Evolutionary conservation across 92 coral and sea anemone genomes (phyloP).

Genomic region (Virgularia gustaviana): DNA sequence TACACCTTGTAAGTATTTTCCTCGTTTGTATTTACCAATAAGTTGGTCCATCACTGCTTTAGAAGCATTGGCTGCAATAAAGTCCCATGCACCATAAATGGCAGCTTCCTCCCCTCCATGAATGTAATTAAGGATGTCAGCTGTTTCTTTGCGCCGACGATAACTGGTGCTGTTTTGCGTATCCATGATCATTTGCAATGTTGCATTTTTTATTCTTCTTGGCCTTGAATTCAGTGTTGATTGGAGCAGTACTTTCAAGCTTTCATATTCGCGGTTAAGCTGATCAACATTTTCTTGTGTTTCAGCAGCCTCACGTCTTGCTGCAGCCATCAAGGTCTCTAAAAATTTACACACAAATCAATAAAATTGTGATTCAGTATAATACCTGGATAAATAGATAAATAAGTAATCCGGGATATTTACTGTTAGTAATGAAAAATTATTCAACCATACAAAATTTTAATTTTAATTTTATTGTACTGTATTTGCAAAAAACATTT

Average conservation of each 20-base stretch:
- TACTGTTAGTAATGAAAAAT: too few relatives aligned
- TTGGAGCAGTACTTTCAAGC: slow-evolving; percentile 14
- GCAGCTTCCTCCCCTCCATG: slow-evolving; percentile 21
- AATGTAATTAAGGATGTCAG: neutral
- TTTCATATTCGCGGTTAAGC: slow-evolving; percentile 20
- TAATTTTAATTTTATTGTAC: too few relatives aligned
- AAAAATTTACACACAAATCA: too few relatives aligned
- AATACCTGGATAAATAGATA: too few relatives aligned
- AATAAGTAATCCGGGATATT: too few relatives aligned
- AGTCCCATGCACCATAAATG: slow-evolving; percentile 19
- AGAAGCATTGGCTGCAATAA: slow-evolving; percentile 10
- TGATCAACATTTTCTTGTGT: neutral
- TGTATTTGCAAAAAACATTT: too few relatives aligned
- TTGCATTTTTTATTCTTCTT: slow-evolving; percentile 20
- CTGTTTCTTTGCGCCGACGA: slow-evolving; percentile 7
- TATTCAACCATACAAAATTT: too few relatives aligned
- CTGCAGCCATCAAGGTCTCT: too few relatives aligned
- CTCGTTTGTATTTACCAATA: slow-evolving; percentile 12
- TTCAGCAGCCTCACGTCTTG: too few relatives aligned
- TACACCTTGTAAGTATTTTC: slow-evolving; percentile 20
- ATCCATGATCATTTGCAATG: slow-evolving; percentile 24
- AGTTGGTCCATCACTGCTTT: slow-evolving; percentile 16
- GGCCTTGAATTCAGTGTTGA: slow-evolving; percentile 34
- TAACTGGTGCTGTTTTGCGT: neutral
- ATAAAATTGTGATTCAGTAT: too few relatives aligned